Percentiles rank a stretch among this genome's conserved stretches.
Conservation (phyloP, 1,140 invertebrate species). For the Bilobella aurantiaca region DNA sequence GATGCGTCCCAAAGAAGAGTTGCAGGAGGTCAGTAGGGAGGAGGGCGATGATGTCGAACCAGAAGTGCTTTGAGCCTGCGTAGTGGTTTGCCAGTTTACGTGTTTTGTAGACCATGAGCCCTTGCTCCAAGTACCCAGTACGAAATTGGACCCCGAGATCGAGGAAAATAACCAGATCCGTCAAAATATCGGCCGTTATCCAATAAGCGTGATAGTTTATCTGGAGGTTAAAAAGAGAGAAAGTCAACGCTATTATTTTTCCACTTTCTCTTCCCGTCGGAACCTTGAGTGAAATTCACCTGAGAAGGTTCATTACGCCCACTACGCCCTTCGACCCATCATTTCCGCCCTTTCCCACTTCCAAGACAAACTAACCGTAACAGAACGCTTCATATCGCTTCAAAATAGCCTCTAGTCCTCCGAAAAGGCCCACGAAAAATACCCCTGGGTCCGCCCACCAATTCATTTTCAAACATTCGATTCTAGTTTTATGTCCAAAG, state of each 20-base stretch:
- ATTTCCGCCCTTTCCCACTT: no score
- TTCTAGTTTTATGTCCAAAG: no score
- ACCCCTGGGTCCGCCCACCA: no score
- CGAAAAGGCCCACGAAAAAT: no score
- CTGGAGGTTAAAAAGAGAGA: constrained; percentile 25
- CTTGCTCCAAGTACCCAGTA: constrained; percentile 91
- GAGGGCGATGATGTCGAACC: constrained; percentile 73
- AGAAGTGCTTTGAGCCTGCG: constrained; percentile 67
- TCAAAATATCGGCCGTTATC: constrained; percentile 68
- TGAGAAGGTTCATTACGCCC: no score
- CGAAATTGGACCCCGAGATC: constrained; percentile 73
- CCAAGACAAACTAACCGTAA: no score
- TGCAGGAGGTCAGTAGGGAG: constrained; percentile 77
- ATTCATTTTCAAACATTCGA: no score
- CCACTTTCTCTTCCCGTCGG: background rate
- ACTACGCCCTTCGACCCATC: no score
- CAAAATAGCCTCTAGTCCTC: no score
- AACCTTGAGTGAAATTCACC: no score
- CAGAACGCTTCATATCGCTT: no score
- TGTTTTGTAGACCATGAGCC: constrained; percentile 83
- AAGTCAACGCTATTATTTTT: background rate
- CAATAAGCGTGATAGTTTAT: constrained; percentile 56
- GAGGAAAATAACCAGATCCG: constrained; percentile 72
- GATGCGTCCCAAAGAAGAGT: constrained; percentile 63
- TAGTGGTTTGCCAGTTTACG: constrained; percentile 82